Conservation (phyloP, 2,113 vertebrate genomes). For the Tachysurus vachellii region DNA sequence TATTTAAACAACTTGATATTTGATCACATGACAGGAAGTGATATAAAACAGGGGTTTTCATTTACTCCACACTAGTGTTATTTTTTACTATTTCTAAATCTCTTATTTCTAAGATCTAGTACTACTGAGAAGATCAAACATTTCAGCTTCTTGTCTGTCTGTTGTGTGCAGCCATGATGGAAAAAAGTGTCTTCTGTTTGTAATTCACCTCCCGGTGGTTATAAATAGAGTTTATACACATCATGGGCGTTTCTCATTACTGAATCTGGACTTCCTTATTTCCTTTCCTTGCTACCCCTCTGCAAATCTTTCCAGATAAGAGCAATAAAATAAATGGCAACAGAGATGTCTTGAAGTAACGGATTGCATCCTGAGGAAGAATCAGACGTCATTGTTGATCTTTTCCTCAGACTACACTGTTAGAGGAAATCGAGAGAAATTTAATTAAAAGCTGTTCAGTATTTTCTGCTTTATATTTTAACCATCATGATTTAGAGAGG, state of each 20-base stretch:
- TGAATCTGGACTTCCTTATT: background rate
- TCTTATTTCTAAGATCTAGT: background rate
- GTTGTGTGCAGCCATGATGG: background rate
- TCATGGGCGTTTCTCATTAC: background rate
- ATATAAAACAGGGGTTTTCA: background rate
- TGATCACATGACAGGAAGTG: background rate
- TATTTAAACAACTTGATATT: background rate
- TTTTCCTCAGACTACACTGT: background rate
- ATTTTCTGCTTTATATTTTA: no score
- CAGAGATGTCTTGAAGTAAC: background rate
- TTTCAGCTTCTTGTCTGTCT: background rate
- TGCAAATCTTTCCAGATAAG: background rate
- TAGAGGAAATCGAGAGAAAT: background rate
- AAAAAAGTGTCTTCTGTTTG: background rate
- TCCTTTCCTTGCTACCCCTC: background rate
- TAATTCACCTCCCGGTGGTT: background rate
- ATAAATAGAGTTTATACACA: background rate
- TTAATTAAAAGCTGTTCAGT: background rate
- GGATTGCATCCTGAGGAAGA: background rate
- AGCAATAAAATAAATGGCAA: background rate
- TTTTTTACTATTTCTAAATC: background rate
- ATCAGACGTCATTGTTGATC: background rate
- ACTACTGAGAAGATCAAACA: background rate
- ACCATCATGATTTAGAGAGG: no score
- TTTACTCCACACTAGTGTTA: background rate